These are phyloP conservation scores for Theonella swinhoei DNA, from an alignment of 37 sponge, comb jelly and placozoan genomes.

Conservation along the genomic window DNA sequence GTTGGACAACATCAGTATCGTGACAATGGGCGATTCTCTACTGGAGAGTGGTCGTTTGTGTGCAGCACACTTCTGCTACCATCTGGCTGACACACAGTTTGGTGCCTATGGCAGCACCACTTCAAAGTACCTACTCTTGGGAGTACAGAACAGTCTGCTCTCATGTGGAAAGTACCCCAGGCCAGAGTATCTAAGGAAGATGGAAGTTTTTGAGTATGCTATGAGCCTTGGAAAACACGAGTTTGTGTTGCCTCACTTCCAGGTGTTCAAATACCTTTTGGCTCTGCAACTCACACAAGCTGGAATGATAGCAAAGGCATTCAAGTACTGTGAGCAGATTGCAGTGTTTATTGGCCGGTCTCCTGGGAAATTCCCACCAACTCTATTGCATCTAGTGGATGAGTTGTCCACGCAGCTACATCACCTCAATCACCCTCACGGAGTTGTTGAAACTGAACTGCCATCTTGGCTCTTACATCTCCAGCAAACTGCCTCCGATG, in stretches of 20 bases:
- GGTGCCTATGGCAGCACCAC: constrained; percentile 41
- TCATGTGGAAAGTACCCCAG: constrained; percentile 10
- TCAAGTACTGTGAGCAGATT: constrained; percentile 75
- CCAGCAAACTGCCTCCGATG: constrained; percentile 13
- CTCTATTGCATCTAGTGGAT: constrained; percentile 19
- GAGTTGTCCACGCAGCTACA: constrained; percentile 57
- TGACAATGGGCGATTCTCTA: constrained; percentile 67
- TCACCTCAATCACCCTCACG: constrained; percentile 25
- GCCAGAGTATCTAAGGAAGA: constrained; percentile 48
- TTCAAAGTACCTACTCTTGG: constrained; percentile 64
- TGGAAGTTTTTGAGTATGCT: constrained; percentile 76
- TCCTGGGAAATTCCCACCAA: constrained; percentile 5
- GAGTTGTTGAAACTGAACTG: constrained; percentile 65
- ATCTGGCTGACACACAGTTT: constrained; percentile 43
- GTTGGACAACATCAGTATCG: constrained; percentile 32
- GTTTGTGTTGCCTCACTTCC: constrained; percentile 60
- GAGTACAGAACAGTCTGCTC: constrained; percentile 30
- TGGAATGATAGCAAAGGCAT: constrained; percentile 45
- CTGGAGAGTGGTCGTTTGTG: constrained; percentile 30
- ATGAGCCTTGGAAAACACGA: constrained; percentile 62
- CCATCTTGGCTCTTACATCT: constrained; percentile 60
- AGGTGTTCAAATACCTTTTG: constrained; percentile 62
- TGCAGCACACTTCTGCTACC: constrained; percentile 78
- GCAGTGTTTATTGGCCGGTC: constrained; percentile 14
- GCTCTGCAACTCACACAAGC: constrained; percentile 54